Evolutionary conservation across 2,888 invertebrate species (phyloP).

Genomic region (Hirtodrosophila confusa): DNA sequence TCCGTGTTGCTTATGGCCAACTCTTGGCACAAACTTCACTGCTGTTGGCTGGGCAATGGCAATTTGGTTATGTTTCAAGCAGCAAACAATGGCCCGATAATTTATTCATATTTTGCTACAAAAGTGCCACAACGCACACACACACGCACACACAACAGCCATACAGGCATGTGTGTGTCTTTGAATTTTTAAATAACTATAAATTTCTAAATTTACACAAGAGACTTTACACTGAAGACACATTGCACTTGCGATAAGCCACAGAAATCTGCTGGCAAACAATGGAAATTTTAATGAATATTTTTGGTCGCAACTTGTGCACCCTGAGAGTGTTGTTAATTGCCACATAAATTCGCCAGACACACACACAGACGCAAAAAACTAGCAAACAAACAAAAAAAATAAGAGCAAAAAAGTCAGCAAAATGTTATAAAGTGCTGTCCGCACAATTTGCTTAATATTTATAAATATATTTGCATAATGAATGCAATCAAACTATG

Average conservation of each 20-base stretch:
- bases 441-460: constrained; percentile 62
- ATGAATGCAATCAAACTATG: constrained; percentile 64
- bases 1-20: constrained; percentile 68
- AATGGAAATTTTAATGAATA: constrained; percentile 75
- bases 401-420: constrained; percentile 9
- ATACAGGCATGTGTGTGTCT: constrained; percentile 22
- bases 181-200: constrained; percentile 79
- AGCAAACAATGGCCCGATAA: constrained; percentile 75
- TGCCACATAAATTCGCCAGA: constrained; percentile 68
- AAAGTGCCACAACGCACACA: constrained; percentile 52
- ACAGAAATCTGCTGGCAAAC: constrained; percentile 68
- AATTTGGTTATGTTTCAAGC: constrained; percentile 71
- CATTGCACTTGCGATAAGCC: constrained; percentile 74
- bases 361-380: constrained; percentile 25
- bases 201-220: constrained; percentile 79
- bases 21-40: constrained; percentile 57
- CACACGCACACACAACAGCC: constrained; percentile 2
- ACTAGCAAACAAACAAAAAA: constrained; percentile 1
- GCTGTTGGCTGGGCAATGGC: constrained; percentile 31
- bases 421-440: constrained; percentile 31
- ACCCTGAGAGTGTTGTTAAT: constrained; percentile 71
- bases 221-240: constrained; percentile 69
- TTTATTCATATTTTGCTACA: constrained; percentile 77
- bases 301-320: constrained; percentile 57
- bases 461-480: constrained; percentile 63